Evolutionary conservation across 2,797 vertebrate species (phyloP), one percentile per base, ranked within the genome.

Genomic region (Danio kyathit): DNA sequence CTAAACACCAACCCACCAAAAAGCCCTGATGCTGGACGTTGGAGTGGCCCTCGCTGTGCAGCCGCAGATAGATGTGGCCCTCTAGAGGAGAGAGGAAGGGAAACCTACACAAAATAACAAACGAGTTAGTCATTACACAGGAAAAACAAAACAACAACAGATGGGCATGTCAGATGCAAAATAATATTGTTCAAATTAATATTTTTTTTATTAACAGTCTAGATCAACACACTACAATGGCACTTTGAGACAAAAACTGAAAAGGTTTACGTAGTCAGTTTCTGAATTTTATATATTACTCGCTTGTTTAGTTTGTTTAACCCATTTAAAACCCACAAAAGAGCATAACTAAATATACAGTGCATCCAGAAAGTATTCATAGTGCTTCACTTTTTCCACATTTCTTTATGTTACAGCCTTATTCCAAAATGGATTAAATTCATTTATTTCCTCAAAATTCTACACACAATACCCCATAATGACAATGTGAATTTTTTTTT

Each of bases 51-150:
- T 90, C 72, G 1, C 92, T 94, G 56, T 91, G 87, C 83, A 95
- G 85, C 0, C 48, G 87, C 74, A 96, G 84, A 86, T 95, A 94
- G 73, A 96, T 88, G 88, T 90, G 92, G 64, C 95, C 95, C 87
- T 95, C 95, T 80, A 96, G 91, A 49, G 95, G 95, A 41, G 95
- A 96, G 16, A 96, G 89, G 71, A 95, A 95, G 0, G 94, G 94
- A 8, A 8, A 96, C 95, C 95, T 96, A 59, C 5, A 40, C 0
- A 48, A 51, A 63, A 71, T 5, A 76, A 49, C 16, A n/a, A 52
- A 54, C 21, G 2, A 11, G 8, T 76, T 17, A 70, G 48, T 43
- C 9, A 7, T 0, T 0, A 43, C 16, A 38, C 43, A 56, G n/a
- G 43, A 54, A 38, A 75, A 10, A 70, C 46, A 12, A 17, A 29